phyloP scores from a whole-genome alignment of 1,140 invertebrate genomes.

The Leptoteleia sp. region DNA sequence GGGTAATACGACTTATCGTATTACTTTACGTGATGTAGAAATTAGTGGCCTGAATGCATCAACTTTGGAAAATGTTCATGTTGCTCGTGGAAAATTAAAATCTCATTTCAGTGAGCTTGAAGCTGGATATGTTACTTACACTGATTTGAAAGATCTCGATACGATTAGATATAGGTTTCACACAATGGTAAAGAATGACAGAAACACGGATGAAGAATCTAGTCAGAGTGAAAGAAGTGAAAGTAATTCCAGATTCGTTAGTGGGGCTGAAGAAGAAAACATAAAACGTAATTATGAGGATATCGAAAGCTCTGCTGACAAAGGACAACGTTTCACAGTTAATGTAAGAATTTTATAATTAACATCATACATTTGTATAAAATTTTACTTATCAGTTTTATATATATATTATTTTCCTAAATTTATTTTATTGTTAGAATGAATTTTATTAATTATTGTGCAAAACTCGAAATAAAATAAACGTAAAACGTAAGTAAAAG shows the following conservation, averaged over 20 bases:
- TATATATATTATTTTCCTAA: too few species aligned
- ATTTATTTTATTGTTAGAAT: too few species aligned
- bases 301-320: conserved; percentile 5
- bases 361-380: too few species aligned
- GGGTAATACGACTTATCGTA: conserved; percentile 75
- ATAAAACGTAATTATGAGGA: conserved; percentile 13
- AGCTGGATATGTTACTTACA: conserved; percentile 78
- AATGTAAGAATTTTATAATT: too few species aligned
- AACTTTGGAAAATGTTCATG: conserved; percentile 74
- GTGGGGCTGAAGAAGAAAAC: background rate
- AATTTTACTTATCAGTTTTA: too few species aligned
- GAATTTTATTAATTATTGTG: too few species aligned
- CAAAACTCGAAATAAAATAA: too few species aligned
- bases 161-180: conserved; percentile 77
- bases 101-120: conserved; percentile 76
- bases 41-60: conserved; percentile 76
- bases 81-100: conserved; percentile 72
- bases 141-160: conserved; percentile 73
- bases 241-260: conserved; percentile 2
- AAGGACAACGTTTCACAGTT: conserved; percentile 24
- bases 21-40: conserved; percentile 73
- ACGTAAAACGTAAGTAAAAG: too few species aligned
- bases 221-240: conserved; percentile 3
- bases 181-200: conserved; percentile 72
- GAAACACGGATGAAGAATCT: conserved; percentile 17